These are phyloP conservation scores for Melanocharis versteri DNA, from an alignment of 2,113 vertebrate species.

Conservation along the genomic window DNA sequence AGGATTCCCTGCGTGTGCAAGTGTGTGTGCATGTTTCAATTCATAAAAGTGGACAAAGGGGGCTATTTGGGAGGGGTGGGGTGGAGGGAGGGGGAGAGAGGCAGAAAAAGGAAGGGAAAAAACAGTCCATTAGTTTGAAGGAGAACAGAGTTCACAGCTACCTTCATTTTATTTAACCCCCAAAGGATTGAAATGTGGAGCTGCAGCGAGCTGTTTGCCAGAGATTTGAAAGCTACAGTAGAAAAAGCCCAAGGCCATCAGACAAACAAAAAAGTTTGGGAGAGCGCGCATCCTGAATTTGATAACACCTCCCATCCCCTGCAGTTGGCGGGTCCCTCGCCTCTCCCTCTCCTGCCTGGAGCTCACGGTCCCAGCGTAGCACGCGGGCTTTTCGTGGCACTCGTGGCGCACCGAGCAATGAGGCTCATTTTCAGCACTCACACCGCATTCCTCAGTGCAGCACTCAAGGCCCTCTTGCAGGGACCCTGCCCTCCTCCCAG, in stretches of 20 bases:
- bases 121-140: slow-evolving; percentile 76
- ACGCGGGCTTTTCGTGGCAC: rapidly evolving
- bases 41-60: slow-evolving; percentile 84
- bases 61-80: slow-evolving; percentile 52
- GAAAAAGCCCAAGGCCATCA: slow-evolving; percentile 70
- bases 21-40: slow-evolving; percentile 82
- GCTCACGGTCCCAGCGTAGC: neutral
- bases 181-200: slow-evolving; percentile 70
- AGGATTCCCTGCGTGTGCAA: slow-evolving; percentile 77
- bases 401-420: rapidly evolving
- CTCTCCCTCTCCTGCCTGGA: neutral
- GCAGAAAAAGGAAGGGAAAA: slow-evolving; percentile 33
- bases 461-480: neutral
- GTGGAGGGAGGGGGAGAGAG: neutral
- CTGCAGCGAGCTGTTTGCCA: slow-evolving; percentile 58
- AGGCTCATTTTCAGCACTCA: neutral
- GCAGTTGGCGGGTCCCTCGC: neutral
- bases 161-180: slow-evolving; percentile 75
- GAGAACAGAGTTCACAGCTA: slow-evolving; percentile 77
- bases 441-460: neutral
- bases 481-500: neutral
- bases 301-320: neutral
- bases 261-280: slow-evolving; percentile 65
- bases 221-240: slow-evolving; percentile 63
- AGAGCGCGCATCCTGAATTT: slow-evolving; percentile 27